Base-by-base conservation (phyloP, 23 tunicate genomes). In the Trididemnum nubilum region DNA sequence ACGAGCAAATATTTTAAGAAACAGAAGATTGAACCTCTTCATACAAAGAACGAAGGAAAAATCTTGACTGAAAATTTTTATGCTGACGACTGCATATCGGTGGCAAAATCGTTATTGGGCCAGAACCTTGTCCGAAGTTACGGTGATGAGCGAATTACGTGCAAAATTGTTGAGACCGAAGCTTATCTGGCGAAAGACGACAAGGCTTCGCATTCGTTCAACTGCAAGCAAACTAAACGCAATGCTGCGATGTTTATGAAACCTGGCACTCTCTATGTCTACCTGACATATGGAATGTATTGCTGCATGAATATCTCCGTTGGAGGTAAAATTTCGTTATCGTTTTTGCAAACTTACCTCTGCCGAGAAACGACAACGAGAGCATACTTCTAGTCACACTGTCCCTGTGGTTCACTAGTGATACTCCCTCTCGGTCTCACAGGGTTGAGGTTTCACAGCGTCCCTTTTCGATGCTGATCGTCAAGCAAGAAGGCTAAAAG, bases 201-300 rank as follows among this genome's bases (percentile, higher is more conserved):
- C 51, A 87, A 81, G 73, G 71, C 85, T 0, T 81, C 85, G 23
- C 91, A 87, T 81, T 87, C 91, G 7, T 87, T 61, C 75, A 73
- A 81, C 40, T 33, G 21, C 49, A 81, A 81, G 50, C 72, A 73
- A 60, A 87, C 91, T 32, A 34, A 49, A 59, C 49, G 91, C 12
- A 87, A 87, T 51, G 69, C 81, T 60, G 81, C 91, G 24, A 87
- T 87, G 91, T 87, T 87, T 36, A 87, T 87, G 91, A 73, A 81
- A 34, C 85, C 91, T 3, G 91, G 91, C 30, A 87, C 91, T 3
- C 2, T 87, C 35, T 87, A 87, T 58, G 91, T 87, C 30, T 87
- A 87, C 61, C 39, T 81, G 82, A 87, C 91, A 33, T 87, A 87
- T 34, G 91, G 91, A 73, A 81, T 87, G 85, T 81, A 87, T 34